phyloP scores from a whole-genome alignment of 2,888 invertebrate genomes.

The Synanthedon tipuliformis region DNA sequence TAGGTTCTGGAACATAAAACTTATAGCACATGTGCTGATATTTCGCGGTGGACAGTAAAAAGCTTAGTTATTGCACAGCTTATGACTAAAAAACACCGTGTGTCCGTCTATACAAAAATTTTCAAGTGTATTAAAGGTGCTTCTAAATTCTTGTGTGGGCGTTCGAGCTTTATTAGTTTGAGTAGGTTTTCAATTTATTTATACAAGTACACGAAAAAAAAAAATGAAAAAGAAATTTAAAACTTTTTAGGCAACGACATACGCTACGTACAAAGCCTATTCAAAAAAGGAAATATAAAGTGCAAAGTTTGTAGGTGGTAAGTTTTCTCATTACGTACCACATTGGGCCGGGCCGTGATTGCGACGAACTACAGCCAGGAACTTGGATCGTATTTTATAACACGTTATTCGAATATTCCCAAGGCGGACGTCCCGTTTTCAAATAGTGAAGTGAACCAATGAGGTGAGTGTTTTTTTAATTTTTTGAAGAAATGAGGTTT shows the following conservation, averaged over 20 bases:
- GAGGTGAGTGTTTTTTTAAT: no score
- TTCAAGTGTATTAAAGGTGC: no score
- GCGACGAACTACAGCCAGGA: slow-evolving; percentile 8
- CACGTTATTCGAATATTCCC: slow-evolving; percentile 14
- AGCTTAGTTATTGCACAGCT: no score
- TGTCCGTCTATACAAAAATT: no score
- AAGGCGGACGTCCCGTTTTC: slow-evolving; percentile 13
- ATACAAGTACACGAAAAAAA: not conserved
- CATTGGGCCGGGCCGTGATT: slow-evolving; percentile 18
- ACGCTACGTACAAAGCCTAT: slow-evolving; percentile 11
- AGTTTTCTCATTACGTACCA: slow-evolving; percentile 28
- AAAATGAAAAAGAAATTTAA: not conserved
- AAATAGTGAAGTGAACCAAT: not conserved
- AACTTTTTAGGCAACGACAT: not conserved
- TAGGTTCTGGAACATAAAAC: no score
- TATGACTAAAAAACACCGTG: no score
- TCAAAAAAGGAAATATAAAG: slow-evolving; percentile 16
- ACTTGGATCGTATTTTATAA: slow-evolving; percentile 22
- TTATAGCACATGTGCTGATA: no score
- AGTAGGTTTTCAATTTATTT: no score
- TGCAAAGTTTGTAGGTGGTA: slow-evolving; percentile 15
- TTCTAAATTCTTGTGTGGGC: no score
- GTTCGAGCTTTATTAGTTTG: no score
- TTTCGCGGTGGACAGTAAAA: no score
- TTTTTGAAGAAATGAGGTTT: no score